Evolutionary conservation across 2,113 vertebrate genomes (phyloP).

Genomic region (Pungitius pungitius): DNA sequence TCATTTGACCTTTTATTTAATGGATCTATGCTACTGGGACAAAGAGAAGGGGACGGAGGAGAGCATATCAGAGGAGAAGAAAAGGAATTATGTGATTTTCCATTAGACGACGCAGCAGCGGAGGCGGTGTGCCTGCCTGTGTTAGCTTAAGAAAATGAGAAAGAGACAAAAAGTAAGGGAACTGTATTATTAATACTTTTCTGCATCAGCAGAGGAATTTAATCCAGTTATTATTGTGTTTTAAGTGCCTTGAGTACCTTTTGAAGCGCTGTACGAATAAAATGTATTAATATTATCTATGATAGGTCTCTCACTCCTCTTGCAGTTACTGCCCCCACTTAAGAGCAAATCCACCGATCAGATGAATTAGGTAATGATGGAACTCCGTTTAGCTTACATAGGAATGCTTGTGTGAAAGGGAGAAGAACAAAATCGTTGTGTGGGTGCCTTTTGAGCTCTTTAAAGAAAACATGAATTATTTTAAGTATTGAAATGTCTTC

Average conservation of each 20-base stretch:
- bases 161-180: slow-evolving; percentile 20
- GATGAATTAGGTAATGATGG: slow-evolving; percentile 8
- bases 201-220: slow-evolving; percentile 34
- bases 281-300: not conserved
- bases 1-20: slow-evolving; percentile 53
- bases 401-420: not conserved
- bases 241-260: too few species aligned
- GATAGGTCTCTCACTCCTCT: slow-evolving; percentile 7
- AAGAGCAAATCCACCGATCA: not conserved
- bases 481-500: not conserved
- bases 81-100: slow-evolving; percentile 21
- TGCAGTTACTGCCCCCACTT: slow-evolving; percentile 38
- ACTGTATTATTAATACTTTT: slow-evolving; percentile 45
- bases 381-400: not conserved
- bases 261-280: too few species aligned
- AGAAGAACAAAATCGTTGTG: not conserved
- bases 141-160: slow-evolving; percentile 29
- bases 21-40: slow-evolving; percentile 52
- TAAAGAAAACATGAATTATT: not conserved
- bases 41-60: not conserved
- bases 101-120: not conserved
- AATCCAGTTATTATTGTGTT: slow-evolving; percentile 57
- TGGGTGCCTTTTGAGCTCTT: not conserved
- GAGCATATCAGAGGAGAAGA: slow-evolving; percentile 4
- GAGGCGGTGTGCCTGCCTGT: slow-evolving; percentile 10